These are phyloP conservation scores for Acleris literana DNA, from an alignment of 2,888 invertebrate species.

Conservation along the genomic window DNA sequence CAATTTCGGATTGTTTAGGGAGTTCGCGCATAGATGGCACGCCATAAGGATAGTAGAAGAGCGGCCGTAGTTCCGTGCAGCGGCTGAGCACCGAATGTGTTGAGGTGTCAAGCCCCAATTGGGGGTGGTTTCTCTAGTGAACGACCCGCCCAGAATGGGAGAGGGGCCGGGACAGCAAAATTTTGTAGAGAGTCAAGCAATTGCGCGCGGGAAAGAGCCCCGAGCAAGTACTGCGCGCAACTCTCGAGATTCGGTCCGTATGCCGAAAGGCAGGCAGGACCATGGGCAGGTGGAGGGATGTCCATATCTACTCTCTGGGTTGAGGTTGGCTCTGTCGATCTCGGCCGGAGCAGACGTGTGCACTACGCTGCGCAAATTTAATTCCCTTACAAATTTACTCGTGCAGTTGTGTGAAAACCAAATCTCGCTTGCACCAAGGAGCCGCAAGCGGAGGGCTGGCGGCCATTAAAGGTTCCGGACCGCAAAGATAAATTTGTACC, in stretches of 20 bases:
- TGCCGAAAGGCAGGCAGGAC: constrained; percentile 23
- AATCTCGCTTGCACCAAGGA: no score
- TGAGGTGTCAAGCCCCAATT: not conserved
- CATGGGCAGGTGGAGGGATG: constrained; percentile 6
- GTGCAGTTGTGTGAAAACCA: no score
- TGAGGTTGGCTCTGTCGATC: no score
- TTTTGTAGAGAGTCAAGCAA: constrained; percentile 7
- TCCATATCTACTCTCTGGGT: constrained; percentile 6
- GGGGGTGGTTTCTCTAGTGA: not conserved
- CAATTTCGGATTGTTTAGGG: not conserved
- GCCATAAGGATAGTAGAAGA: no score
- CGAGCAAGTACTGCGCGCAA: constrained; percentile 4
- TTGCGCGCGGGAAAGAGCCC: constrained; percentile 8
- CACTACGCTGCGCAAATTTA: no score
- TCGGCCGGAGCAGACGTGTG: no score
- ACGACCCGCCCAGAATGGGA: not conserved
- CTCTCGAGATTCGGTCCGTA: constrained; percentile 13
- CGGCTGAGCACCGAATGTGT: not conserved
- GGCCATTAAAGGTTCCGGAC: no score
- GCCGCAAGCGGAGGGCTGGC: no score
- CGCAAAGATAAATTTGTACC: no score
- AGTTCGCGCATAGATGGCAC: no score
- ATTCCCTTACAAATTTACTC: no score
- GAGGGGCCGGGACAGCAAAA: not conserved
- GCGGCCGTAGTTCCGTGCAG: no score